Evolutionary conservation across 2,888 invertebrate genomes (phyloP), one percentile per base, ranked within the genome.

Genomic region (Cyclophora punctaria): DNA sequence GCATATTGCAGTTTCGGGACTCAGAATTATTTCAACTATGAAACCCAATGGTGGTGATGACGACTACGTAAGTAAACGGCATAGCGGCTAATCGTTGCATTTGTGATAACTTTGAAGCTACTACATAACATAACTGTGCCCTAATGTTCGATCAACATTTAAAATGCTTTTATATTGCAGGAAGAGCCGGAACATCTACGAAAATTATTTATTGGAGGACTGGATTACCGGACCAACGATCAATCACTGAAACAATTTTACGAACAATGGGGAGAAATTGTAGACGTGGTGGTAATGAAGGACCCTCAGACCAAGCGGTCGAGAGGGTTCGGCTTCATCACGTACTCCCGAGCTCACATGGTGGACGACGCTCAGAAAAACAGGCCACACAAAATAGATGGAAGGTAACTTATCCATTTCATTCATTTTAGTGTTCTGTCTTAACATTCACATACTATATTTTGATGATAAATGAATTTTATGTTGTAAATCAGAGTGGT

Each of bases 281-380:
- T 97, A 0, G 98, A 98, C 79, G 97, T 97, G 4, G 97, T 98
- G 6, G 98, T 98, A 0, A 98, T 98, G 98, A 96, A 97, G 76
- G 98, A 98, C 75, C 96, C 97, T 0, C 95, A 95, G 68, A 98
- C 98, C 0, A 97, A 97, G 72, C 90, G 98, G 53, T 98, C 98
- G 0, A 90, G 99, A 57, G 99, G 99, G 0, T 99, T 99, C 82
- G 99, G 99, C 3, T 99, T 99, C 74, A 97, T 99, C 49, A 99
- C 99, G 4, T 99, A 98, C 78, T 95, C 96, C 1, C 90, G 94
- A 59, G 95, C 97, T 4, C 93, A 95, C 62, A 97, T 97, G 97
- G 96, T 99, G 7, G 98, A 99, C 83, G 96, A 96, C 73, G 98
- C 98, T 4, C 98, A 98, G 75, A 92, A 90, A 71, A 93, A 93